Conservation (phyloP, 2,797 vertebrate genomes). For the Cheracebus regulus region DNA sequence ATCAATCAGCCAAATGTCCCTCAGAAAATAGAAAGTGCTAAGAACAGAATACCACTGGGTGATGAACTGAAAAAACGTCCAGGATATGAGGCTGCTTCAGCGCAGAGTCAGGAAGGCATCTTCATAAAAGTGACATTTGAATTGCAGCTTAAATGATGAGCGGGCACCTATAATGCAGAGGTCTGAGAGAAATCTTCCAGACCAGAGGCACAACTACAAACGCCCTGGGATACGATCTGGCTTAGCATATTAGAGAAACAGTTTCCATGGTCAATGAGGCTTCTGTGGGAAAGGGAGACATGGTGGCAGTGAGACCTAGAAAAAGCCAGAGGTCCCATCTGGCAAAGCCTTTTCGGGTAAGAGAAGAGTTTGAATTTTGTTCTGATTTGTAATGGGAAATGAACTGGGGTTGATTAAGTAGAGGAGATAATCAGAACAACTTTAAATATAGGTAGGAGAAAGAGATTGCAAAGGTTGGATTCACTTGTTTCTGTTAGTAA, state of each 20-base stretch:
- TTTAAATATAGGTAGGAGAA: neutral
- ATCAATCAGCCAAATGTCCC: neutral
- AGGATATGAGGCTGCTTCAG: neutral
- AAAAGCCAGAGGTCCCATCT: too few relatives aligned
- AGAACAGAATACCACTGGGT: neutral
- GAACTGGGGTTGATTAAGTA: neutral
- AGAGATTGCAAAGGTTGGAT: neutral
- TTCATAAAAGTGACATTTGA: neutral
- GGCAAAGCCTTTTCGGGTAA: neutral
- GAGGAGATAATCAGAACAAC: neutral
- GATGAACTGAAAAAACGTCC: neutral
- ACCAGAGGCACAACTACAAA: neutral
- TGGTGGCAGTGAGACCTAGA: rapidly evolving
- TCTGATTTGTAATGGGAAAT: neutral
- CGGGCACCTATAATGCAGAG: neutral
- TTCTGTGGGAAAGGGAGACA: neutral
- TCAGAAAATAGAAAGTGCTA: neutral
- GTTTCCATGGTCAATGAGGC: neutral
- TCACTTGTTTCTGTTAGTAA: neutral
- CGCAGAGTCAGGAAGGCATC: neutral
- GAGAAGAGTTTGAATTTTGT: neutral
- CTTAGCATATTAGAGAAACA: neutral
- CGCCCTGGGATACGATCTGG: neutral
- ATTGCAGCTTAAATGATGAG: neutral
- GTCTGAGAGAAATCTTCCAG: neutral